Base-by-base conservation (phyloP, 1,140 invertebrate species). In the Formica exsecta region DNA sequence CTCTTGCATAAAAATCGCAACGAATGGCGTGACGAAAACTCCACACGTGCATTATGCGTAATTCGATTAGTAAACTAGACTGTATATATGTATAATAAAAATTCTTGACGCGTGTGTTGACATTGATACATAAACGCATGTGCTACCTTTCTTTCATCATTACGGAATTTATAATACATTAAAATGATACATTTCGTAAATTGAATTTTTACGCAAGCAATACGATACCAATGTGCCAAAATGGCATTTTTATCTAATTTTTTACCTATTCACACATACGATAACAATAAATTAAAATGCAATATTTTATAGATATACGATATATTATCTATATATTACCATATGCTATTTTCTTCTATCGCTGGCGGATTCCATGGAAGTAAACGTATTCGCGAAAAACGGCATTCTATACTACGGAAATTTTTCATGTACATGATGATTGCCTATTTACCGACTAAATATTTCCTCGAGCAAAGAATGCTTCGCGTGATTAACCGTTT, bases 371-470 rank as follows among this genome's bases (percentile, higher is more conserved):
- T 32, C 36, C 25, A 38, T 59, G 11, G 22, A 57, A 41, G 8
- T 59, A 70, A 80, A 70, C 13, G 11, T 19, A 68, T 70, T 57
- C 11, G 48, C 51, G 51, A 71, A 41, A 71, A 81, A 44, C 38
- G 22, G 22, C 36, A 70, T 36, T 41, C 9, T 9, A 5, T 32
- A 22, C 36, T 68, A 36, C 41, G 48, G 41, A 57, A 54, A 1
- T 22, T 59, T 81, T 81, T 71, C 38, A 38, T 22, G 25, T 44
- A n/a, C 44, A 16, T 19, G 54, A 73, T 36, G 61, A 38, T 73
- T 44, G 54, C 25, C 16, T 89, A 59, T 88, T 87, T 77, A 41
- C 25, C 65, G 57, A 77, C 65, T 61, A 87, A 89, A 89, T 77
- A 25, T 88, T 88, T 85, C 71, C 41, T 29, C 65, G 29, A 22